Evolutionary conservation across 2,888 invertebrate genomes (phyloP).

Genomic region (Malthinus seriepunctatus): DNA sequence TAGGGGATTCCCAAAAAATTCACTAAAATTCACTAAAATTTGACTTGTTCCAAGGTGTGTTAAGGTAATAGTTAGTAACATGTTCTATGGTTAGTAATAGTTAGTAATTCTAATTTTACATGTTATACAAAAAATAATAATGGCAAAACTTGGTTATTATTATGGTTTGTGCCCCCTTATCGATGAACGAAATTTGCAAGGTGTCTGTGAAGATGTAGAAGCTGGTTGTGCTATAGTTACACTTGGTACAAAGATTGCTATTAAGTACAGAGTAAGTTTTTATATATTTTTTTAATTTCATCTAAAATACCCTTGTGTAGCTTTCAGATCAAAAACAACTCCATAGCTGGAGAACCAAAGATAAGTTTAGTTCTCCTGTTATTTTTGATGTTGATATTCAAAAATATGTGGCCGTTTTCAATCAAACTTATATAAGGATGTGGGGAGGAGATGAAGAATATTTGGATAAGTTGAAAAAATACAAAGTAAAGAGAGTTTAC

Average conservation of each 20-base stretch:
- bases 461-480: constrained; percentile 69
- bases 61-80: too few species aligned
- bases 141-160: constrained; percentile 73
- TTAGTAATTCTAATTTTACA: too few species aligned
- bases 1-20: too few species aligned
- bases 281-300: not conserved
- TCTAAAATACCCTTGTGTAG: constrained; percentile 53
- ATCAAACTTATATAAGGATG: constrained; percentile 64
- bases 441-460: constrained; percentile 65
- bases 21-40: too few species aligned
- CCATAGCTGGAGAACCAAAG: constrained; percentile 73
- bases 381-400: constrained; percentile 62
- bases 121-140: constrained; percentile 46
- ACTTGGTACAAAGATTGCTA: constrained; percentile 72
- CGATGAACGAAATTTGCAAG: constrained; percentile 70
- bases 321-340: constrained; percentile 74
- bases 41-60: too few species aligned
- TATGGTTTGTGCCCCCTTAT: constrained; percentile 73
- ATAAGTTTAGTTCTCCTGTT: constrained; percentile 67
- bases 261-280: constrained; percentile 67
- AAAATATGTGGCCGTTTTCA: constrained; percentile 69
- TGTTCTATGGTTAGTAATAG: too few species aligned
- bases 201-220: constrained; percentile 65
- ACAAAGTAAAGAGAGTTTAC: constrained; percentile 56
- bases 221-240: constrained; percentile 69